Evolutionary conservation across 1,140 invertebrate genomes (phyloP).

Genomic region (Drosophila ercepeae): DNA sequence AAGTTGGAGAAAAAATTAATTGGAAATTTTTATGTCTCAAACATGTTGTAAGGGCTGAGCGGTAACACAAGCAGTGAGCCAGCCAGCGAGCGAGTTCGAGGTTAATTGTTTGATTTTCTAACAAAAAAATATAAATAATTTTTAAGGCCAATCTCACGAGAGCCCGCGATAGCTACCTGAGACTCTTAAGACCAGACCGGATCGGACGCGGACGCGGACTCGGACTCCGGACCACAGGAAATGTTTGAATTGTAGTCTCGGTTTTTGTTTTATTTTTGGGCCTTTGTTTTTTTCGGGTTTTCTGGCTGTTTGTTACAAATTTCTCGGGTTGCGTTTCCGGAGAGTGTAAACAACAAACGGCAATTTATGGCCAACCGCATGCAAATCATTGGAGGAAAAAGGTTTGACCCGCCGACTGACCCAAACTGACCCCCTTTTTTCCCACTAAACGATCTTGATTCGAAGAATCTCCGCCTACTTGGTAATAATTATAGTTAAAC

Average conservation of each 20-base stretch:
- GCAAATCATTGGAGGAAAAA: constrained; percentile 6
- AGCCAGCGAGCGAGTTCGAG: constrained; percentile 79
- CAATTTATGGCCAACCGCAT: constrained; percentile 1
- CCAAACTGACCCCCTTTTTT: not conserved
- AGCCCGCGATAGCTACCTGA: constrained; percentile 43
- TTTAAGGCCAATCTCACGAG: constrained; percentile 69
- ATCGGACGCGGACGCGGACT: not conserved
- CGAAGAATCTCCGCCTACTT: no score
- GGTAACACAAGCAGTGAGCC: constrained; percentile 16
- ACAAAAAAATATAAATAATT: constrained; percentile 67
- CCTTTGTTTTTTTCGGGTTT: constrained; percentile 5
- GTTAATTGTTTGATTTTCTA: constrained; percentile 82
- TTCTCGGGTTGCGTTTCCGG: constrained; percentile 25
- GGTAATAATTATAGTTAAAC: no score
- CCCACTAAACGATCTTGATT: not conserved
- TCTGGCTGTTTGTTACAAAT: constrained; percentile 26
- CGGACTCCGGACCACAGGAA: constrained; percentile 57
- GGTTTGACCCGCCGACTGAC: not conserved
- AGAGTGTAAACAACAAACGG: constrained; percentile 27
- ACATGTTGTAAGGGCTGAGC: constrained; percentile 70
- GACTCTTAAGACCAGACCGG: not conserved
- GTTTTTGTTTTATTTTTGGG: not conserved
- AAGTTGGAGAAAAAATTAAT: constrained; percentile 64
- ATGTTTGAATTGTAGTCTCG: constrained; percentile 60
- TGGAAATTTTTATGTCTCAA: constrained; percentile 81